A percentile compares a stretch with the other conserved stretches of the same genome.
Conservation (phyloP, 1,140 invertebrate species). For the Stegodyphus dumicola region DNA sequence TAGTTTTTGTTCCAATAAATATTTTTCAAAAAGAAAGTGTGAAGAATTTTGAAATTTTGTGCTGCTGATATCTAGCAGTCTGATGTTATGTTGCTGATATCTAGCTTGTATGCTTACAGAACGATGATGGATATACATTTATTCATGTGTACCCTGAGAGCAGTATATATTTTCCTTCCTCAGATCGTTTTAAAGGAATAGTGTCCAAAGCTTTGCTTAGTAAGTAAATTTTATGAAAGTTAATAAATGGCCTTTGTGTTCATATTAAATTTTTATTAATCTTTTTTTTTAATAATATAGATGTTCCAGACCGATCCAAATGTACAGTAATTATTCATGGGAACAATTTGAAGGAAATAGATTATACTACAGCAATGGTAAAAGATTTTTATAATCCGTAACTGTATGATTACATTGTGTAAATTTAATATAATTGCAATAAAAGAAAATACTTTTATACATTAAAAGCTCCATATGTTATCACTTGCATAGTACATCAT, state of each 20-base stretch:
- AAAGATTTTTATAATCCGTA: not conserved
- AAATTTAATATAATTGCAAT: not conserved
- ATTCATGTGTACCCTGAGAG: conserved; percentile 49
- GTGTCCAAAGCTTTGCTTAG: conserved; percentile 44
- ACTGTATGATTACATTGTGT: not conserved
- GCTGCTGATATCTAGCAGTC: no score
- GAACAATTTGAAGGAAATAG: conserved; percentile 38
- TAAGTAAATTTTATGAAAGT: conserved; percentile 9
- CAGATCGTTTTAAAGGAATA: conserved; percentile 47
- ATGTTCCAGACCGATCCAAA: conserved; percentile 2
- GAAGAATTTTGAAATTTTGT: no score
- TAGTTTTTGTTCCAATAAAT: no score
- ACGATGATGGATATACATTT: conserved; percentile 16
- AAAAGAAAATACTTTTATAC: not conserved
- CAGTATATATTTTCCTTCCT: conserved; percentile 48
- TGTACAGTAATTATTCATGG: conserved; percentile 54
- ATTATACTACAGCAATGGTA: conserved; percentile 56
- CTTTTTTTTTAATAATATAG: conserved; percentile 6
- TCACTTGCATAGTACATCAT: not conserved
- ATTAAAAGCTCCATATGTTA: not conserved
- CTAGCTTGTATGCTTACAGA: conserved; percentile 2
- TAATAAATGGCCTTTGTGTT: not conserved
- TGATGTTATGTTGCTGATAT: no score
- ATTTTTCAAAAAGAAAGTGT: no score
- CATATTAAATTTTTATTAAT: not conserved